Percentiles rank a stretch among this genome's conserved stretches.
These are phyloP conservation scores for Poecilia picta DNA, from an alignment of 2,797 vertebrate genomes.

Conservation along the genomic window DNA sequence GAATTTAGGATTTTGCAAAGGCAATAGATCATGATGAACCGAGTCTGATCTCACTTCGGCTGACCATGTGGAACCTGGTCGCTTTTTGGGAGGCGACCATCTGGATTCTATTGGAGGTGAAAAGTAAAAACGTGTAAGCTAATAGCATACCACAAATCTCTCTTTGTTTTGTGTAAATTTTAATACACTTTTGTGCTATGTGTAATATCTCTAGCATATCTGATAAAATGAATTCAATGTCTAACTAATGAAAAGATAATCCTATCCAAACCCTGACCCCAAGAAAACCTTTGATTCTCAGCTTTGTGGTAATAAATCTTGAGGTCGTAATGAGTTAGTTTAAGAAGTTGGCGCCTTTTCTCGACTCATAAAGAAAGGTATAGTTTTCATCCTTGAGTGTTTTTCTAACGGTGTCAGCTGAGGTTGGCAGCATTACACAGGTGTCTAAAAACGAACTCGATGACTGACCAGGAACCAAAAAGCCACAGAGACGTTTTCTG, in stretches of 20 bases:
- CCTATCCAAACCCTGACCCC: not conserved
- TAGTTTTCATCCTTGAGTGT: constrained; percentile 6
- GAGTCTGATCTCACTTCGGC: not conserved
- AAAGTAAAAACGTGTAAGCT: not conserved
- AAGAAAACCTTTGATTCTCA: not conserved
- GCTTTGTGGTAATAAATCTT: constrained; percentile 3
- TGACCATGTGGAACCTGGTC: not conserved
- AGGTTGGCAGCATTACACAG: not conserved
- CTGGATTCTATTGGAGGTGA: not conserved
- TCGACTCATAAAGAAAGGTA: constrained; percentile 8
- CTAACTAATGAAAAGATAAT: constrained; percentile 2
- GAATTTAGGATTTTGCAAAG: not conserved
- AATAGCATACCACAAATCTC: not conserved
- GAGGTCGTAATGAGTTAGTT: constrained; percentile 11
- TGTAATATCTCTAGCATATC: not conserved
- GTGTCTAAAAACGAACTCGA: constrained; percentile 37
- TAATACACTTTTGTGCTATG: not conserved
- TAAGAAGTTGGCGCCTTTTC: constrained; percentile 14
- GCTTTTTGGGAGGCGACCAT: not conserved
- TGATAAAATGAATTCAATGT: not conserved
- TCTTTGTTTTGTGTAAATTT: not conserved
- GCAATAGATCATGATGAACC: not conserved
- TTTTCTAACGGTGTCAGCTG: constrained; percentile 8
- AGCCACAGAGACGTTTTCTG: constrained; percentile 34
- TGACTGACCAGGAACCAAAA: constrained; percentile 44